Percentiles rank a stretch among this genome's conserved stretches.
Conservation (phyloP, 2,113 vertebrate genomes). For the Megaceryle maxima region DNA sequence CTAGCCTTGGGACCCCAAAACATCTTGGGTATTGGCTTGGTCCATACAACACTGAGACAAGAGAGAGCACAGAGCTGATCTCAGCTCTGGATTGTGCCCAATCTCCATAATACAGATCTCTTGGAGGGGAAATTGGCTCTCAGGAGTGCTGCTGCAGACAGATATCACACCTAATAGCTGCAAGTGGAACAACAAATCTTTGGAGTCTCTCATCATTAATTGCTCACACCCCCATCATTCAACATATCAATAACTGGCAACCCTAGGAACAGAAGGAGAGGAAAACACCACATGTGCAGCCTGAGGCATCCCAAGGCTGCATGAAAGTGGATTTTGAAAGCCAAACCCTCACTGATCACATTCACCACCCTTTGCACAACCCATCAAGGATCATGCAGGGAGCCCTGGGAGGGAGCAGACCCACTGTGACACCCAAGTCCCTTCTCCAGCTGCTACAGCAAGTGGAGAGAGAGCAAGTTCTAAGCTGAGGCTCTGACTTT, state of each 20-base stretch:
- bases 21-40: fast-evolving
- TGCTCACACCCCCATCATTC: not conserved
- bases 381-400: not conserved
- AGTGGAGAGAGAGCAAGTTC: not conserved
- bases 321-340: not conserved
- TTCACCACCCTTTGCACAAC: not conserved
- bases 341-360: fast-evolving
- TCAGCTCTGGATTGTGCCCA: not conserved
- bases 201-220: not conserved
- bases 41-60: fast-evolving
- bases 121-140: not conserved
- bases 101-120: not conserved
- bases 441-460: not conserved
- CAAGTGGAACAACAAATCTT: not conserved
- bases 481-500: not conserved
- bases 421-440: not conserved
- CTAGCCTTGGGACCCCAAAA: not conserved
- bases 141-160: not conserved
- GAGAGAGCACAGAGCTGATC: not conserved
- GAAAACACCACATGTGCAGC: not conserved
- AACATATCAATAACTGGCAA: not conserved
- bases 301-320: not conserved
- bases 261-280: not conserved
- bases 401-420: not conserved
- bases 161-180: not conserved